Base-by-base conservation (phyloP, 2,797 vertebrate species). In the Valencia hispanica region DNA sequence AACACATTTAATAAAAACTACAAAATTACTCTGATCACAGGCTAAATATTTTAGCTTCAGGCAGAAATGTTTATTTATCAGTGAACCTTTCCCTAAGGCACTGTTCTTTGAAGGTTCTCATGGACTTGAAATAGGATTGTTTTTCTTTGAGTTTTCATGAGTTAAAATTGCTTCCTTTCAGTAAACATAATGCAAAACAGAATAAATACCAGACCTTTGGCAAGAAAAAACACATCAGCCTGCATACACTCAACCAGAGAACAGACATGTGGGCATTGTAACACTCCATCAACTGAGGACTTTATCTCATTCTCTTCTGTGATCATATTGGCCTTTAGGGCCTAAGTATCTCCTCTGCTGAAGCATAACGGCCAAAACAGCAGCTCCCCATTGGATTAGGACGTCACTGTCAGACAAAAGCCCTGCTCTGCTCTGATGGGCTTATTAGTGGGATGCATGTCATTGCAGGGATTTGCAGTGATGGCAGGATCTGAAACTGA, bases 311-410 rank as follows among this genome's bases (percentile, higher is more conserved):
- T 79, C 77, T 86, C 79, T 45, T 30, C 82, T 78, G 81, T 84
- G 86, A 93, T 92, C 84, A 86, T 80, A 78, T 79, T 75, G 84
- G 83, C 85, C 88, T 84, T 90, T 80, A 79, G 90, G 90, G 90
- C 70, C 77, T 81, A 85, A 87, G 89, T 86, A 80, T 89, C 77
- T 83, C 84, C 78, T 87, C 87, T 79, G 86, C 86, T 90, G 91
- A 87, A 88, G 90, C 92, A 87, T 88, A 86, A 80, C 84, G 71
- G 80, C 86, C 79, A 80, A 89, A 90, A 87, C 87, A 89, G 87
- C 79, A 82, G 84, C 71, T 90, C 85, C 74, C 87, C 80, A 74
- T 91, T 83, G 65, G 88, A 91, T 93, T 91, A 89, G 84, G 79
- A 85, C 79, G 82, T 90, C 82, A 87, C 84, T 90, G 88, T 92